Base-by-base conservation (phyloP, 2,797 vertebrate genomes). In the Rhinichthys osculus region DNA sequence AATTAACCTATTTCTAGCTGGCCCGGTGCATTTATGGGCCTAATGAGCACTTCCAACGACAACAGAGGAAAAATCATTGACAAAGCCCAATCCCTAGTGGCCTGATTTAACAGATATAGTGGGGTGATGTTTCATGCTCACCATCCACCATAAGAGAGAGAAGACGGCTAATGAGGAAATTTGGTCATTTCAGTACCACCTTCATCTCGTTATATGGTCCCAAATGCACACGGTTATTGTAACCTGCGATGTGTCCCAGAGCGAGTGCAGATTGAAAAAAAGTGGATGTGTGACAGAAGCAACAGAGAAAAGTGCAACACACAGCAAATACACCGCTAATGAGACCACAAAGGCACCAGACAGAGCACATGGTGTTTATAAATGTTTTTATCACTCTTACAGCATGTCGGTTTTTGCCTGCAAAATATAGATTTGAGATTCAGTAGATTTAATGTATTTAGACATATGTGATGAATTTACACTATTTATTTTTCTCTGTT, bases 1-100 rank as follows among this genome's bases (percentile, higher is more conserved):
- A 94, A 95, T 95, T 93, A 95, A 94, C 90, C 93, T 90, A 93
- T 95, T 94, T 93, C 92, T 93, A 94, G 92, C 92, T 91, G 93
- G 90, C 90, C 86, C 78, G 87, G 88, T 91, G 90, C 89, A 92
- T 94, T 93, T 92, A 92, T 89, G 92, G 91, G 87, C 87, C 91
- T 92, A 93, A 94, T 89, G 90, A 94, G 90, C 88, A 83, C 91
- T 93, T 90, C 66, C 85, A 83, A 90, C 77, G 89, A 93, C 88
- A 93, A 90, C 89, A 69, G 77, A 91, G 91, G 91, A 92, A 90
- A 90, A 90, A 92, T 90, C 91, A 90, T 88, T 89, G 90, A 88
- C 85, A 89, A 89, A 82, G 88, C 70, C 79, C 77, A 52, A 78
- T 90, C 87, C 91, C 87, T 77, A 83, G 73, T 69, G 89, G 89